These are phyloP conservation scores for Pseudochaenichthys georgianus DNA, from an alignment of 2,797 vertebrate genomes.

Conservation along the genomic window DNA sequence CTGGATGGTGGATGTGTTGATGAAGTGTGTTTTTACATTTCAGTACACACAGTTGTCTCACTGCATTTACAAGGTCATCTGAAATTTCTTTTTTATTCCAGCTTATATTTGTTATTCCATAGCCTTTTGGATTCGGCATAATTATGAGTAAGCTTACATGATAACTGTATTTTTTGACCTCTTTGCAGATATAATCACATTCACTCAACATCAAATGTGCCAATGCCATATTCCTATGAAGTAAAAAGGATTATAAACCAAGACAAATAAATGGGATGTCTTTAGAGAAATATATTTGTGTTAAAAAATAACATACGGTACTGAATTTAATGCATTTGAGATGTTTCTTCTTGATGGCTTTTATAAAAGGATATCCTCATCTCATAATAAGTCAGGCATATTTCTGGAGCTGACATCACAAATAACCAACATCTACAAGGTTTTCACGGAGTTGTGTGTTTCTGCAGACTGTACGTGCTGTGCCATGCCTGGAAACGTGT, in stretches of 20 bases:
- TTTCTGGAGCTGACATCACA: background rate
- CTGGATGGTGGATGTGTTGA: slow-evolving; percentile 51
- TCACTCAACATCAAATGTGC: background rate
- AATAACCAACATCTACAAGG: background rate
- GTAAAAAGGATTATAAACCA: background rate
- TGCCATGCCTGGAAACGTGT: slow-evolving; percentile 23
- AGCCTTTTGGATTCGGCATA: slow-evolving; percentile 27
- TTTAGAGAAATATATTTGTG: background rate
- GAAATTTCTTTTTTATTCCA: slow-evolving; percentile 20
- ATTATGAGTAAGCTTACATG: slow-evolving; percentile 15
- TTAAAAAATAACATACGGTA: background rate
- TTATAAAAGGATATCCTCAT: background rate
- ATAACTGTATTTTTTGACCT: slow-evolving; percentile 23
- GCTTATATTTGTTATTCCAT: slow-evolving; percentile 28
- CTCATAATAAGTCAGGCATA: background rate
- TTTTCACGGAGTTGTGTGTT: background rate
- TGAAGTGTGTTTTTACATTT: slow-evolving; percentile 17
- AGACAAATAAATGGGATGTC: background rate
- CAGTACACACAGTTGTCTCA: slow-evolving; percentile 39
- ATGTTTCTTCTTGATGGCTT: background rate
- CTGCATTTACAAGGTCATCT: slow-evolving; percentile 34
- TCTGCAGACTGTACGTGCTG: slow-evolving; percentile 6
- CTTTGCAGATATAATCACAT: slow-evolving; percentile 29
- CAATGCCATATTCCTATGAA: background rate
- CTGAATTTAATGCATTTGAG: background rate